Conservation (phyloP, 2,113 vertebrate genomes). For the Callocephalon fimbriatum region DNA sequence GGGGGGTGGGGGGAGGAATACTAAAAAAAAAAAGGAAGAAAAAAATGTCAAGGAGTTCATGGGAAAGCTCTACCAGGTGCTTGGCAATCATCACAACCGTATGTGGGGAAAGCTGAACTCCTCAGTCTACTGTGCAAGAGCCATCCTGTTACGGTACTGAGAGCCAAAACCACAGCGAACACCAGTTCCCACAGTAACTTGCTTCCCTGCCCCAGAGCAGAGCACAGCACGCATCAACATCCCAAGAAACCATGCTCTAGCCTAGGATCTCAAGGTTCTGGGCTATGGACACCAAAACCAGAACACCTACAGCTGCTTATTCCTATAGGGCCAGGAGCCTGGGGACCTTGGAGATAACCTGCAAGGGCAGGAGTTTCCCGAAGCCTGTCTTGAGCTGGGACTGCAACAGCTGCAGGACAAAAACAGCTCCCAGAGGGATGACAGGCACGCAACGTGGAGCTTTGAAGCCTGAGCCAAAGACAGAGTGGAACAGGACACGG, state of each 20-base stretch:
- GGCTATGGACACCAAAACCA: neutral
- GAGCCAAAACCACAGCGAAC: neutral
- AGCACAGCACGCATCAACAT: neutral
- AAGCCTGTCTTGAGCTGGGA: neutral
- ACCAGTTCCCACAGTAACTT: neutral
- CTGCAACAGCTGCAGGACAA: neutral
- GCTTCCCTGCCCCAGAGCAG: neutral
- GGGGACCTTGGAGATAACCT: neutral
- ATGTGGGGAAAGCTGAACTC: neutral
- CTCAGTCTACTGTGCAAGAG: neutral
- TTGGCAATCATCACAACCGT: neutral
- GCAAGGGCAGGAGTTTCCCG: neutral
- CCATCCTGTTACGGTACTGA: neutral
- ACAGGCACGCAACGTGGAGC: neutral
- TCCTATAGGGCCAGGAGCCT: neutral
- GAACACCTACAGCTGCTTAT: neutral
- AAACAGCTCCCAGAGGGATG: neutral
- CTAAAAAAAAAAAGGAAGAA: neutral
- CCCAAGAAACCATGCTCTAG: neutral
- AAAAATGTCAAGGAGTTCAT: neutral
- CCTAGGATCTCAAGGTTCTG: neutral
- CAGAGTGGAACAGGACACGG: neutral
- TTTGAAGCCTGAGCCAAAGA: neutral
- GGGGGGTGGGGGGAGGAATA: accelerated
- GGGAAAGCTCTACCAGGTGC: neutral